These are phyloP conservation scores for Ciconia stormi DNA, from an alignment of 2,113 vertebrate species.

Conservation along the genomic window DNA sequence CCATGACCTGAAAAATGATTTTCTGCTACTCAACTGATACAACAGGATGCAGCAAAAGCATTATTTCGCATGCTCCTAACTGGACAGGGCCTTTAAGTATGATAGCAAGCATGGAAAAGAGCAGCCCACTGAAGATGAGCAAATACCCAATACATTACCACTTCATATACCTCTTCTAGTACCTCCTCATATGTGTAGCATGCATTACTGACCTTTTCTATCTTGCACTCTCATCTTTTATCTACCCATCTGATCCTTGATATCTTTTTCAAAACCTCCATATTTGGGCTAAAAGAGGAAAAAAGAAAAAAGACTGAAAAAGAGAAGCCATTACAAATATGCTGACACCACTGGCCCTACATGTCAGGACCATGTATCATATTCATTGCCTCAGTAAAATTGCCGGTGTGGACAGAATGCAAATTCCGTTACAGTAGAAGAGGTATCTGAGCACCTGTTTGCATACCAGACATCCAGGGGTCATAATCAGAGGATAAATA, in stretches of 20 bases:
- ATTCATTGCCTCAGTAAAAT: neutral
- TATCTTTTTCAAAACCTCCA: neutral
- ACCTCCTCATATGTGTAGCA: fast-evolving
- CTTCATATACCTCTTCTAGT: neutral
- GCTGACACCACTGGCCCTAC: neutral
- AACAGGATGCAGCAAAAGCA: neutral
- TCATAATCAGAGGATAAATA: neutral
- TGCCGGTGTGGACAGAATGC: slow-evolving; percentile 1
- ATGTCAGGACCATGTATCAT: neutral
- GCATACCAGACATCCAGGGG: neutral
- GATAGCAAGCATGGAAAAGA: neutral
- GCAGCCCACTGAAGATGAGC: neutral
- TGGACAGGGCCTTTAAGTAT: neutral
- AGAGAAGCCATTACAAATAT: neutral
- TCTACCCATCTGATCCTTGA: neutral
- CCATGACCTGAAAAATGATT: neutral
- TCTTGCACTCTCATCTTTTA: neutral
- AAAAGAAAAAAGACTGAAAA: neutral
- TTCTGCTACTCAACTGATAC: neutral
- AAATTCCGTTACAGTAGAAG: neutral
- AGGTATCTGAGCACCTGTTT: neutral
- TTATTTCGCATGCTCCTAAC: neutral
- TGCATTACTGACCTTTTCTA: neutral
- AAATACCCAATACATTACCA: fast-evolving
- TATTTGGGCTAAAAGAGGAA: neutral